Base-by-base conservation (phyloP, 2,113 vertebrate species). In the Rhodinocichla rosea region DNA sequence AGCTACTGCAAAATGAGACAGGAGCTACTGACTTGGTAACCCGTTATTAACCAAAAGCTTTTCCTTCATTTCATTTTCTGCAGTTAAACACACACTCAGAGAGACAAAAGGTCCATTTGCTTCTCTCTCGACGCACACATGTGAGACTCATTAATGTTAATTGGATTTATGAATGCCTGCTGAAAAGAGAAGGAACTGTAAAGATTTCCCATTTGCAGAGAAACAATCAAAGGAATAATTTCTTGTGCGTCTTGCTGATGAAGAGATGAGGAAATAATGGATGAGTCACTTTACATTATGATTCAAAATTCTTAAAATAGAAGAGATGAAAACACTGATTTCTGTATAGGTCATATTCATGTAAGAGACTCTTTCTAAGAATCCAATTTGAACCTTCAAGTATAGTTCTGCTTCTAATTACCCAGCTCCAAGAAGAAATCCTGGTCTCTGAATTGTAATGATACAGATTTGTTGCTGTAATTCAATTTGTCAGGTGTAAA, bases 401-500 rank as follows among this genome's bases (percentile, higher is more conserved):
- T 35, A 16, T 42, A 89, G 74, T 64, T 64, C 80, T 90, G 68
- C 88, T 85, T 71, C 88, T 84, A 92, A 95, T 95, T 89, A 87
- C 52, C 68, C 89, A 75, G 64, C 40, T 87, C 78, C 1, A 10
- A 81, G 64, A 80, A 86, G 68, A 96, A 90, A 92, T 84, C 56
- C 62, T 30, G 52, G n/a, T 68, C 64, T 94, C 90, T 42, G 76
- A 92, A 94, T 90, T 90, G 68, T 63, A 92, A 86, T 96, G 89
- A 87, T 27, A 81, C 76, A 93, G 83, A 93, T 88, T 90, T 69
- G 92, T 84, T 88, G 71, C 90, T 82, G 62, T 96, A 95, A 96
- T 96, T 92, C 83, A 78, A 76, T 94, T 84, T 95, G 92, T 83
- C 92, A 95, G 83, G 88, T 95, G 83, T 96, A 97, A 95, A 96